Evolutionary conservation across 2,113 vertebrate species (phyloP).

Genomic region (Picathartes gymnocephalus): DNA sequence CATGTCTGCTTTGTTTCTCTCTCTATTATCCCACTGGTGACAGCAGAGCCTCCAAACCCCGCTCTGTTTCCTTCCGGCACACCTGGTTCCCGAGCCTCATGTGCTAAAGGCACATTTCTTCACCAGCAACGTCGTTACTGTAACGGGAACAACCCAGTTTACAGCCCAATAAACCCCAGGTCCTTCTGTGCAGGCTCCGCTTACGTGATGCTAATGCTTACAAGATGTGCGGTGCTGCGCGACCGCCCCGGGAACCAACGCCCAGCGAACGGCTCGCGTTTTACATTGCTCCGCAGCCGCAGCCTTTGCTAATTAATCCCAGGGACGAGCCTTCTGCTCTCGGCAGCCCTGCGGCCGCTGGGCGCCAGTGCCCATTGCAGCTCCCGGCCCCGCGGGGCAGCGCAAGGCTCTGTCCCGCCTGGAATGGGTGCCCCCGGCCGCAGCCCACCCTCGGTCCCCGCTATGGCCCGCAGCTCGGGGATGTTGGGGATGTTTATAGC

Average conservation of each 20-base stretch:
- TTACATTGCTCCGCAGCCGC: not conserved
- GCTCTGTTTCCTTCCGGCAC: not conserved
- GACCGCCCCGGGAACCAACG: not conserved
- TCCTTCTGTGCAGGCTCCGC: constrained; percentile 43
- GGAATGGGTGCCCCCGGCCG: rapidly evolving
- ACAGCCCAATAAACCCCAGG: constrained; percentile 42
- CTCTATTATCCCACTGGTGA: not conserved
- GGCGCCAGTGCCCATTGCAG: rapidly evolving
- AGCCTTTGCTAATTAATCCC: constrained; percentile 28
- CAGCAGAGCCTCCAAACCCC: not conserved
- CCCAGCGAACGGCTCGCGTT: constrained; percentile 6
- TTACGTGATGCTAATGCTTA: constrained; percentile 11
- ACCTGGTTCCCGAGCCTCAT: not conserved
- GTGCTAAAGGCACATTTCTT: not conserved
- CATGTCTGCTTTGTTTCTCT: not conserved
- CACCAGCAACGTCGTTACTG: not conserved
- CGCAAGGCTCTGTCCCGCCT: not conserved
- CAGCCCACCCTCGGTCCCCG: not conserved
- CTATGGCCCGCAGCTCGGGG: not conserved
- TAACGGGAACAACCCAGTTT: constrained; percentile 42
- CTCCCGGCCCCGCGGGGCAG: not conserved
- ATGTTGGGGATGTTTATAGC: not conserved
- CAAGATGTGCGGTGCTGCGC: constrained; percentile 3
- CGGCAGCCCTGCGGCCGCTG: not conserved
- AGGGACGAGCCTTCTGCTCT: not conserved